Base-by-base conservation (phyloP, 1,140 invertebrate species). In the Cecropterus lyciades region DNA sequence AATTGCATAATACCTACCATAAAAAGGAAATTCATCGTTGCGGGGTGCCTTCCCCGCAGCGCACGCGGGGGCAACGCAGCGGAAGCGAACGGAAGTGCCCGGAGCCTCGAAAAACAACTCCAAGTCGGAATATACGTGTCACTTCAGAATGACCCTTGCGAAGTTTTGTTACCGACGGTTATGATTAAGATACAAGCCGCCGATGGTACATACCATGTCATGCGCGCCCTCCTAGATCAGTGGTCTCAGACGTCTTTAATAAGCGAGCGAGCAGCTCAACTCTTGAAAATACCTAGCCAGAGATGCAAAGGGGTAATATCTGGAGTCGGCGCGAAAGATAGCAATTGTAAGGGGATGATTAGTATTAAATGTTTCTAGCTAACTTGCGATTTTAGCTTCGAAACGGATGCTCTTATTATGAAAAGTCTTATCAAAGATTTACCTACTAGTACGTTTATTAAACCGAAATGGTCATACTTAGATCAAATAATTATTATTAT, bases 211-310 rank as follows among this genome's bases (percentile, higher is more conserved):
- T 33, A 33, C 30, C 13, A 46, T 46, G 9, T 9, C 13, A 16
- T 17, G 15, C 43, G 43, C 14, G 43, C 43, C 9, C 15, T 46
- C 8, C 14, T 69, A 13, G 11, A 11, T 30, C 11, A 65, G 15
- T 20, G 15, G 2, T 13, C 33, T 9, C 27, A 30, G 14, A 46
- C 15, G 8, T 46, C 43, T 13, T 46, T 17, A 16, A 46, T 46
- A 13, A 9, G 13, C 14, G 43, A 46, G 15, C 14, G 14, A 3
- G 43, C 43, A 3, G 43, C 43, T 0, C 43, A 46, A 6, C 16
- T 46, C 13, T 16, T 46, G 16, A 16, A 16, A 46, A 4, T 46
- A 7, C 43, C 43, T 6, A 16, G 43, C 8, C 14, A 46, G 15
- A 46, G 7, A 16, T 46, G 43, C 15, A 46, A 46, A 7, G 43